A percentile compares a stretch with the other conserved stretches of the same genome.
Evolutionary conservation across 1,140 invertebrate species (phyloP).

Genomic region (Eubasilissa regina): DNA sequence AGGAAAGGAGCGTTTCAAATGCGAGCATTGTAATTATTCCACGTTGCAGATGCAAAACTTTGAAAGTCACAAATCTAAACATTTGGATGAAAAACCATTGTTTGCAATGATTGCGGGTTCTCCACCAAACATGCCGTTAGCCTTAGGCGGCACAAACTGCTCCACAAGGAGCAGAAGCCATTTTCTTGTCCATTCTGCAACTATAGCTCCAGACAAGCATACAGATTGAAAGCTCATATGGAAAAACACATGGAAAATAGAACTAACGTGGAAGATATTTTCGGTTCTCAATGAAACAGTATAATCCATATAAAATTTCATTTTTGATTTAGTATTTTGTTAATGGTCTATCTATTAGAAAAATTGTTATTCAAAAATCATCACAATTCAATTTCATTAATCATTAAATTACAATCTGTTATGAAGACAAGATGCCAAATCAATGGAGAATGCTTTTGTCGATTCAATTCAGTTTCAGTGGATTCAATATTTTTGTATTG

Average conservation of each 20-base stretch:
- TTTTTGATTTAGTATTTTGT: neutral
- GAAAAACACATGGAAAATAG: neutral
- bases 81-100: neutral
- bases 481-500: too few species aligned
- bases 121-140: neutral
- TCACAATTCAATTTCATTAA: too few species aligned
- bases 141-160: neutral
- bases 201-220: neutral
- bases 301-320: neutral
- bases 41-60: neutral
- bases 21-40: neutral
- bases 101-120: neutral
- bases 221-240: too few species aligned
- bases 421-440: too few species aligned
- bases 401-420: too few species aligned
- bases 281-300: neutral
- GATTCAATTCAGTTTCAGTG: too few species aligned
- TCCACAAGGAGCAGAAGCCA: slow-evolving; percentile 7
- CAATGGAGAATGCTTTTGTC: too few species aligned
- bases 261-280: neutral
- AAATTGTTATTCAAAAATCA: too few species aligned
- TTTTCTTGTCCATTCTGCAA: neutral
- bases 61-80: neutral
- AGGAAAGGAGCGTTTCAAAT: neutral
- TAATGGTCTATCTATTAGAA: neutral